These are phyloP conservation scores for Tupaia chinensis DNA, from an alignment of 2,113 vertebrate genomes.

Conservation along the genomic window DNA sequence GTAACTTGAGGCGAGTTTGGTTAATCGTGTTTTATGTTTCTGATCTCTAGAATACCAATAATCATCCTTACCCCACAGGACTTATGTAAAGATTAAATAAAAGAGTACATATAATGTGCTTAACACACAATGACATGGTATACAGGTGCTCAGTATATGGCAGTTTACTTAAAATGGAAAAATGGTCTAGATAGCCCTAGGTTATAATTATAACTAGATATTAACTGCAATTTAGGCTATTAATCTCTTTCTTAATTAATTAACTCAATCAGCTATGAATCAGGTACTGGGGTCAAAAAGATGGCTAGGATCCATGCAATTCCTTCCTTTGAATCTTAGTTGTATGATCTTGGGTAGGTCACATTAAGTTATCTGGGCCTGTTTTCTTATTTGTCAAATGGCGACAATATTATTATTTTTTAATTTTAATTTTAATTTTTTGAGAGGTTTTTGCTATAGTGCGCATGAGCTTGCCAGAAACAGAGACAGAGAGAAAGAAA, in stretches of 20 bases:
- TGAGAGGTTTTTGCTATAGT: too few species aligned
- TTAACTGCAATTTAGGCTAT: background rate
- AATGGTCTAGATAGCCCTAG: background rate
- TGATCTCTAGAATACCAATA: slow-evolving; percentile 41
- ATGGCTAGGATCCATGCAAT: background rate
- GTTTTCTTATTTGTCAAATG: slow-evolving; percentile 5
- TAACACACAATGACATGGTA: background rate
- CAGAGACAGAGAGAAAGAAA: too few species aligned
- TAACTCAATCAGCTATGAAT: background rate
- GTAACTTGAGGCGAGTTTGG: background rate
- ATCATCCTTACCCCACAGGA: background rate
- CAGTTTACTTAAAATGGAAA: slow-evolving; percentile 36
- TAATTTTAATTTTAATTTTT: too few species aligned
- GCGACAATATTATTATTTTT: background rate
- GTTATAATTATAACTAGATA: slow-evolving; percentile 37
- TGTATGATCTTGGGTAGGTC: slow-evolving; percentile 23
- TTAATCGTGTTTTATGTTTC: background rate
- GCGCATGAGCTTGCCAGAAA: too few species aligned
- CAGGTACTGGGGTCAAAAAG: background rate
- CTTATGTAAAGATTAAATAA: background rate
- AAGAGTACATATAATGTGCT: slow-evolving; percentile 11
- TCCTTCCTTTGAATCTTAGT: slow-evolving; percentile 2
- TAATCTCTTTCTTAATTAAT: slow-evolving; percentile 17
- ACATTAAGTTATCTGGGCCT: background rate
- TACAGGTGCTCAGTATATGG: background rate